Percentiles rank a stretch among this genome's conserved stretches.
Conservation (phyloP, 92 coral and sea anemone genomes). For the Actinostola sp. region DNA sequence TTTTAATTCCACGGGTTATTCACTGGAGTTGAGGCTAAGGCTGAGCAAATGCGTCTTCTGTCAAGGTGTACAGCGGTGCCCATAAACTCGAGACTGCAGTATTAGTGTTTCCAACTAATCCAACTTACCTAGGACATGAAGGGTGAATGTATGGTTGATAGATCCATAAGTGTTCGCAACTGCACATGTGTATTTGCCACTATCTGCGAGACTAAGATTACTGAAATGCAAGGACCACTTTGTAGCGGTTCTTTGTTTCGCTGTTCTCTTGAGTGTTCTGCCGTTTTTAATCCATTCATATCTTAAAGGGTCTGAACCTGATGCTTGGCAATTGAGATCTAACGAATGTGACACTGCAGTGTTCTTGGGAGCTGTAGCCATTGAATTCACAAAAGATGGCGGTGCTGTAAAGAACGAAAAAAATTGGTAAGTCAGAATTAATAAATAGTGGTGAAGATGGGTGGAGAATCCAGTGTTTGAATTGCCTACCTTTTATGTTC, state of each 20-base stretch:
- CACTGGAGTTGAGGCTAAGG: no score
- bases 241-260: slow-evolving; percentile 59
- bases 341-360: slow-evolving; percentile 68
- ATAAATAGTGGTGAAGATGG: neutral
- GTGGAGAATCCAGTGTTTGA: no score
- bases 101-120: neutral
- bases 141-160: slow-evolving; percentile 71
- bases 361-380: slow-evolving; percentile 52
- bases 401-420: slow-evolving; percentile 24
- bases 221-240: slow-evolving; percentile 61
- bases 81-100: no score
- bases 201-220: slow-evolving; percentile 62
- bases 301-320: slow-evolving; percentile 76
- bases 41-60: no score
- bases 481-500: no score
- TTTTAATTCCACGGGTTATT: no score
- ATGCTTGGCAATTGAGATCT: slow-evolving; percentile 69
- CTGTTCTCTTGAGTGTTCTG: slow-evolving; percentile 20
- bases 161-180: slow-evolving; percentile 78
- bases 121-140: slow-evolving; percentile 73
- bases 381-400: slow-evolving; percentile 45
- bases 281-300: slow-evolving; percentile 80
- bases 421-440: neutral
- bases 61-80: no score
- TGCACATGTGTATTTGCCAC: slow-evolving; percentile 76